A percentile compares a stretch with the other conserved stretches of the same genome.
phyloP scores from a whole-genome alignment of 2,797 vertebrate species.

The Crax fasciolata region DNA sequence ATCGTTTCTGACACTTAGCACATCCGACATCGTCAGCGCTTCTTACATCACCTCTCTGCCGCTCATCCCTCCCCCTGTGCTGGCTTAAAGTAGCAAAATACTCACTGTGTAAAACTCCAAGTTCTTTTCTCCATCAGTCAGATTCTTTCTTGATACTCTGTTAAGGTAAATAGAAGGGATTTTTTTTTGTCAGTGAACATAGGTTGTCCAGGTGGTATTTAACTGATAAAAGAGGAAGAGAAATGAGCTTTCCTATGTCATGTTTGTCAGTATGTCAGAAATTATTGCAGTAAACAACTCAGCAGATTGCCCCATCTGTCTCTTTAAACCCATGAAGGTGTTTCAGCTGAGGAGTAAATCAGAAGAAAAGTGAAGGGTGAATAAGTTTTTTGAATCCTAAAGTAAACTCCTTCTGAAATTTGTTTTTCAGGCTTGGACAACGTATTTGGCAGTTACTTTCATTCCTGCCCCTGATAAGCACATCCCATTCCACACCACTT shows the following conservation, averaged over 20 bases:
- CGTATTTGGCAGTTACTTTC: not conserved
- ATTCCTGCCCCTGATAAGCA: not conserved
- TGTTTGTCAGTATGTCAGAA: not conserved
- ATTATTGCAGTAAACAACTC: not conserved
- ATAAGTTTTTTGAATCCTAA: not conserved
- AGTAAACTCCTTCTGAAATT: not conserved
- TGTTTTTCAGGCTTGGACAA: not conserved
- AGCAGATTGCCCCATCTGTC: not conserved
- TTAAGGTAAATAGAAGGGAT: not conserved
- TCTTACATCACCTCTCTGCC: not conserved
- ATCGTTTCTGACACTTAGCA: not conserved
- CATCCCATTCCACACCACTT: fast-evolving
- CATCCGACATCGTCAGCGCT: not conserved
- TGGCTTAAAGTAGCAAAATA: not conserved
- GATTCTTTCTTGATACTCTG: not conserved
- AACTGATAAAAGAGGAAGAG: not conserved
- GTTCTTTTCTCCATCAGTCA: not conserved
- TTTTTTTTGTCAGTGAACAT: not conserved
- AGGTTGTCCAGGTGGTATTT: not conserved
- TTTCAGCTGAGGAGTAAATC: constrained; percentile 21
- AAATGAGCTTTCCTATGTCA: not conserved
- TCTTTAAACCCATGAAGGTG: not conserved
- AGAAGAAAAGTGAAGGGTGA: not conserved
- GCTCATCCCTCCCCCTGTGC: not conserved
- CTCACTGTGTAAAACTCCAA: not conserved